Base-by-base conservation (phyloP, 1,140 invertebrate genomes). In the Tetragonula clypearis region DNA sequence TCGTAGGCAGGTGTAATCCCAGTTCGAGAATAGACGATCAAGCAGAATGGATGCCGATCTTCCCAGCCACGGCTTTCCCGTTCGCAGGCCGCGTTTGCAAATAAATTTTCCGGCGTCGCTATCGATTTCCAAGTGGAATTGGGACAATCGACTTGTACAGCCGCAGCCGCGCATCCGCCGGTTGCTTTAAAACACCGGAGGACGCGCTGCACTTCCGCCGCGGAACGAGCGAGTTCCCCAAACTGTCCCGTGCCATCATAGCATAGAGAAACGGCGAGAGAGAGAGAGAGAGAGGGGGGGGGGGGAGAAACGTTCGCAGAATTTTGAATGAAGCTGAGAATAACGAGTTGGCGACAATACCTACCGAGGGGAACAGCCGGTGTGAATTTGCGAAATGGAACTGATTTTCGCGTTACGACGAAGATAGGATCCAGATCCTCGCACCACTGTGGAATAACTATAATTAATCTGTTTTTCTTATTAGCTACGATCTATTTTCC, bases 111-210 rank as follows among this genome's bases (percentile, higher is more conserved):
- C 86, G 78, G 58, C 60, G 62, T 82, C 77, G 80, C 75, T 90
- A 90, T 90, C 84, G 89, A 90, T 90, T 87, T 86, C 83, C 86
- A 82, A 26, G 58, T 69, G 78, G 86, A 90, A 90, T 90, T 90
- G 86, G 89, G 81, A 90, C 89, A 89, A 87, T 89, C 88, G 89
- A 85, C 82, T 30, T 76, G 79, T 35, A 58, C 78, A 17, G 41
- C 55, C 23, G 41, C 62, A 66, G 60, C 41, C 41, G 41, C 58
- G 79, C 74, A 75, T 75, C 58, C 53, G 83, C n/a, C 65, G 26
- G 41, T 62, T 19, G 35, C 62, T 66, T 41, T 53, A 77, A 77
- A 65, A 23, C 26, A 35, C 26, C 62, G 71, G 41, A 79, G n/a
- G 56, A 79, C 65, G 19, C 65, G 21, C 62, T 12, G n/a, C 58